Conservation (phyloP, 2,113 vertebrate genomes). For the Otocyon megalotis region DNA sequence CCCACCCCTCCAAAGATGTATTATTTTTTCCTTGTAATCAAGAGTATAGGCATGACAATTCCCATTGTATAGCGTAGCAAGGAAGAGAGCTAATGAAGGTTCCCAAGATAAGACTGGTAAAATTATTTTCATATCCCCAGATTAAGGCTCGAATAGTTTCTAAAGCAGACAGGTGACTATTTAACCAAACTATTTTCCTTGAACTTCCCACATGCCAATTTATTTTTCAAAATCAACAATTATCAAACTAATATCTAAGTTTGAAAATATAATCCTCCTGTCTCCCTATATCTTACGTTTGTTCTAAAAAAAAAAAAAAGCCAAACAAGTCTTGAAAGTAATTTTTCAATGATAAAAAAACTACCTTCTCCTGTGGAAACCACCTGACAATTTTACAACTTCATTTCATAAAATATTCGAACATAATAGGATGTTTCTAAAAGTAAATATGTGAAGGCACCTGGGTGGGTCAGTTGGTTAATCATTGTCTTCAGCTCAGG, state of each 20-base stretch:
- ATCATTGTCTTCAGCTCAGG: no score
- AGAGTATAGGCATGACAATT: neutral
- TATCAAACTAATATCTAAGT: neutral
- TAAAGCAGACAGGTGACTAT: neutral
- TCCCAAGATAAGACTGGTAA: neutral
- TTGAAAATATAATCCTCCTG: neutral
- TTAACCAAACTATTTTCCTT: neutral
- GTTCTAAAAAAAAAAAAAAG: neutral
- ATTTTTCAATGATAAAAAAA: neutral
- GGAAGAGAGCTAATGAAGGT: neutral
- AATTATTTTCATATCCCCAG: neutral
- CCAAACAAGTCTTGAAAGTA: neutral
- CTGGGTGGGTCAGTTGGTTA: no score
- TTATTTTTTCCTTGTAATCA: neutral
- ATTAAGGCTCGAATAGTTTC: neutral
- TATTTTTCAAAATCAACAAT: neutral
- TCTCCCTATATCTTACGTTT: neutral
- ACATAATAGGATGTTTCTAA: neutral
- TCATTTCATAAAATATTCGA: neutral
- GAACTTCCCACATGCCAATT: neutral
- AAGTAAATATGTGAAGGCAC: no score
- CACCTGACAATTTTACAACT: neutral
- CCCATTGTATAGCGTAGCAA: neutral
- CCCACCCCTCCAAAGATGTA: neutral
- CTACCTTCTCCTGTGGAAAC: neutral